Evolutionary conservation across 2,113 vertebrate species (phyloP).

Genomic region (Cryptotis parvus): DNA sequence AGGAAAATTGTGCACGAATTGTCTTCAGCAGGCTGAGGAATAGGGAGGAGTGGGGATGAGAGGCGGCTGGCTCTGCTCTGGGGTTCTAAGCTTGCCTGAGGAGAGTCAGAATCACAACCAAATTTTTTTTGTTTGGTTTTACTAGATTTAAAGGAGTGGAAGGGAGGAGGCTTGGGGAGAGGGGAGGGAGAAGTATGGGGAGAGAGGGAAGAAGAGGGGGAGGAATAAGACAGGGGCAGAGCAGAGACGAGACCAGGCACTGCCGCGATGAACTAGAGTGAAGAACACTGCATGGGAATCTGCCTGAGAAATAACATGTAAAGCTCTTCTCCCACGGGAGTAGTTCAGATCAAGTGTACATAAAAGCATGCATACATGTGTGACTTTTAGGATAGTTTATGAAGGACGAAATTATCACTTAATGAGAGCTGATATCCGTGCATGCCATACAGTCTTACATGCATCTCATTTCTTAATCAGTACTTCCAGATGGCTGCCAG

Average conservation of each 20-base stretch:
- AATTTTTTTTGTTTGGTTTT: too few species aligned
- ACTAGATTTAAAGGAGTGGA: neutral
- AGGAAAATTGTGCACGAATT: conserved; percentile 63
- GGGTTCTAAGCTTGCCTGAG: neutral
- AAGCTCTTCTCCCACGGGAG: neutral
- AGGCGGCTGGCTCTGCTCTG: neutral
- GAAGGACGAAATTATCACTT: conserved; percentile 9
- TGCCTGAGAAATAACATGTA: neutral
- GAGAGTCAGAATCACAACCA: conserved; percentile 3
- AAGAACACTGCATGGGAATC: neutral
- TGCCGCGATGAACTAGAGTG: too few species aligned
- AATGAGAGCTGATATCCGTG: conserved; percentile 3
- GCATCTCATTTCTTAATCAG: conserved; percentile 16
- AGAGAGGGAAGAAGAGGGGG: too few species aligned
- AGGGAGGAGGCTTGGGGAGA: too few species aligned
- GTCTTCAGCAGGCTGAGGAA: too few species aligned
- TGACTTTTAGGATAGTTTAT: conserved; percentile 37
- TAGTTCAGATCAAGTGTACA: conserved; percentile 23
- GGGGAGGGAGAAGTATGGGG: too few species aligned
- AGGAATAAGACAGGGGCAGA: too few species aligned
- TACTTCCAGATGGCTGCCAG: conserved; percentile 5
- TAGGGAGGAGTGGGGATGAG: neutral
- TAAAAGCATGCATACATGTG: neutral
- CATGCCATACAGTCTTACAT: neutral
- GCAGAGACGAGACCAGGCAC: neutral